Percentiles rank a stretch among this genome's conserved stretches.
These are phyloP conservation scores for Patella ulyssiponensis DNA, from an alignment of 2,888 invertebrate species.

Conservation along the genomic window DNA sequence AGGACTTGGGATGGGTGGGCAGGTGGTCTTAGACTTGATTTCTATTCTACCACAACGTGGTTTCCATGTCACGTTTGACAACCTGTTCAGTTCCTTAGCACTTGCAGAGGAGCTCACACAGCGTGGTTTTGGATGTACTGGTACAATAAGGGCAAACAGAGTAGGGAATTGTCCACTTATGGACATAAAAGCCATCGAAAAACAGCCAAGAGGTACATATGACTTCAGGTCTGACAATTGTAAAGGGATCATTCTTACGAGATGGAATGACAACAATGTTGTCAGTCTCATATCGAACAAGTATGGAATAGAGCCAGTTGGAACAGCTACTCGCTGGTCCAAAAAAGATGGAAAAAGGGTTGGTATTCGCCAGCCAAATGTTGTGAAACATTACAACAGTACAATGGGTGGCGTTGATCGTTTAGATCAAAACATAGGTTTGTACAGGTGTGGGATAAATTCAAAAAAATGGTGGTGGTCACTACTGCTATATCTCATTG, in stretches of 20 bases:
- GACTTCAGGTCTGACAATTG: slow-evolving; percentile 24
- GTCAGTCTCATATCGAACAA: slow-evolving; percentile 16
- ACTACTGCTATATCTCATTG: neutral
- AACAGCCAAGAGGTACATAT: slow-evolving; percentile 1
- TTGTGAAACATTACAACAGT: neutral
- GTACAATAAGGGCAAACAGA: slow-evolving; percentile 29
- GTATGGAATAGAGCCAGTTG: neutral
- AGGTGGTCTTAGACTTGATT: slow-evolving; percentile 14
- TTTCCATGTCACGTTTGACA: slow-evolving; percentile 34
- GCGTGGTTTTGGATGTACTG: slow-evolving; percentile 18
- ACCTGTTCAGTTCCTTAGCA: slow-evolving; percentile 29
- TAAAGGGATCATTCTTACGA: slow-evolving; percentile 15
- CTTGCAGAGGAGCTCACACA: slow-evolving; percentile 24
- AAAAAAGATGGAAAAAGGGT: neutral
- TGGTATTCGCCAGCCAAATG: neutral
- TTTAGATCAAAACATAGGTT: slow-evolving; percentile 14
- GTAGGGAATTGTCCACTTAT: slow-evolving; percentile 16
- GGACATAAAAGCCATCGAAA: neutral
- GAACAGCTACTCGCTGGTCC: slow-evolving; percentile 12
- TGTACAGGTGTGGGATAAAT: slow-evolving; percentile 9
- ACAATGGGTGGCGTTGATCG: slow-evolving; percentile 12
- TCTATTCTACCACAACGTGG: neutral
- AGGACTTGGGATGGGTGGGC: slow-evolving; percentile 19
- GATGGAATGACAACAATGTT: slow-evolving; percentile 23
- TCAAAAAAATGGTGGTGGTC: slow-evolving; percentile 21